A percentile compares a stretch with the other conserved stretches of the same genome.
Evolutionary conservation across 1,140 invertebrate species (phyloP).

Genomic region (Diorhabda carinulata): DNA sequence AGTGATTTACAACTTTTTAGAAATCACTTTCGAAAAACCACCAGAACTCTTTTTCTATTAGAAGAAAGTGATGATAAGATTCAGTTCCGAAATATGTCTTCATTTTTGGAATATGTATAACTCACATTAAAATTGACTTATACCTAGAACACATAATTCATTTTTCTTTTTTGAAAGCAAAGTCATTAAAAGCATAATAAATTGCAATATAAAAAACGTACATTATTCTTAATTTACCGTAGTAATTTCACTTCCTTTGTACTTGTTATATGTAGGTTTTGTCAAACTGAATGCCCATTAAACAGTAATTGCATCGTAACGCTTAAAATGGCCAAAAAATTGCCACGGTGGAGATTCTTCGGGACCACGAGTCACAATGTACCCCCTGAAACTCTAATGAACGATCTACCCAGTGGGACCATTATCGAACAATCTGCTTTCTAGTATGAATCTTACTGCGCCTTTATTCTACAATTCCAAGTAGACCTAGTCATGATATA

Average conservation of each 20-base stretch:
- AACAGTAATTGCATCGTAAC: slow-evolving; percentile 1
- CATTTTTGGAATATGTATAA: too few species aligned
- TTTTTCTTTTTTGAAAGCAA: too few species aligned
- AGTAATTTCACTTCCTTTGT: background rate
- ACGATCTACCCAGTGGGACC: slow-evolving; percentile 15
- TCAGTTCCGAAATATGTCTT: too few species aligned
- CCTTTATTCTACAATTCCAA: slow-evolving; percentile 11
- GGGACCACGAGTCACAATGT: slow-evolving; percentile 9
- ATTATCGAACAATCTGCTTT: slow-evolving; percentile 15
- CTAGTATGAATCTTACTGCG: slow-evolving; percentile 10
- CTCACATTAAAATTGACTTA: too few species aligned
- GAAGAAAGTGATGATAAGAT: too few species aligned
- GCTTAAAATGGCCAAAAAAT: background rate
- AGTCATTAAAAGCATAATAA: too few species aligned
- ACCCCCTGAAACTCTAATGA: slow-evolving; percentile 15
- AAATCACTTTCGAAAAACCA: too few species aligned
- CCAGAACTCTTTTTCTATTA: too few species aligned
- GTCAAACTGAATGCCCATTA: background rate
- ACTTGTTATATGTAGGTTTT: background rate
- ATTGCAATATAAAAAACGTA: too few species aligned
- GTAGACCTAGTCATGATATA: slow-evolving; percentile 8
- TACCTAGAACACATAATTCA: too few species aligned
- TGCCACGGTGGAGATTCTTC: background rate
- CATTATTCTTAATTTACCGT: too few species aligned
- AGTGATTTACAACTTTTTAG: too few species aligned